Evolutionary conservation across 2,888 invertebrate genomes (phyloP).

Genomic region (Watsonalla cultraria): DNA sequence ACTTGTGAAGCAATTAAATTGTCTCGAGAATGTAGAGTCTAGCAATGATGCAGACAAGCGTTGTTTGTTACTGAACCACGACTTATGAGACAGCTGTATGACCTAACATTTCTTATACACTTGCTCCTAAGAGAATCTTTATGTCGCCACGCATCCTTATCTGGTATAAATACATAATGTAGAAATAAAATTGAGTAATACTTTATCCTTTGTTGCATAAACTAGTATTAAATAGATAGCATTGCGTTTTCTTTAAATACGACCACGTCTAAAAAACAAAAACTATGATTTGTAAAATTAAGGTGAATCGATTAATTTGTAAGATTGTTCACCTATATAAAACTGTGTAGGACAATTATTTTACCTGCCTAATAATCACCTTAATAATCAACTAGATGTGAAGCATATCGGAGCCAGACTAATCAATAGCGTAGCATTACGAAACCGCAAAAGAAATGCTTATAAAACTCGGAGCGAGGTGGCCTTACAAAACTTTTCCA

Average conservation of each 20-base stretch:
- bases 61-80: slow-evolving; percentile 8
- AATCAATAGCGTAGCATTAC: slow-evolving; percentile 6
- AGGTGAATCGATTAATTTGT: too few species aligned
- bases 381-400: background rate
- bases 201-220: background rate
- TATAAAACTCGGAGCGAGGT: slow-evolving; percentile 24
- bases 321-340: too few species aligned
- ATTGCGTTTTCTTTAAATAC: too few species aligned
- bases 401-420: background rate
- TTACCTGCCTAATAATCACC: too few species aligned
- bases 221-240: too few species aligned
- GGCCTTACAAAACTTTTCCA: slow-evolving; percentile 63
- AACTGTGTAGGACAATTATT: too few species aligned
- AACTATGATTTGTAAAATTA: too few species aligned
- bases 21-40: slow-evolving; percentile 48
- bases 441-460: slow-evolving; percentile 23
- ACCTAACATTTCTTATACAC: background rate
- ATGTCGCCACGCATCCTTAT: background rate
- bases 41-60: slow-evolving; percentile 42
- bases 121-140: background rate
- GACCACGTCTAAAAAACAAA: too few species aligned
- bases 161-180: background rate
- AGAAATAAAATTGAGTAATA: background rate
- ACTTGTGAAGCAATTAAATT: slow-evolving; percentile 70
- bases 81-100: background rate